Base-by-base conservation (phyloP, 2,113 vertebrate genomes). In the Brachyhypopomus gauderio region DNA sequence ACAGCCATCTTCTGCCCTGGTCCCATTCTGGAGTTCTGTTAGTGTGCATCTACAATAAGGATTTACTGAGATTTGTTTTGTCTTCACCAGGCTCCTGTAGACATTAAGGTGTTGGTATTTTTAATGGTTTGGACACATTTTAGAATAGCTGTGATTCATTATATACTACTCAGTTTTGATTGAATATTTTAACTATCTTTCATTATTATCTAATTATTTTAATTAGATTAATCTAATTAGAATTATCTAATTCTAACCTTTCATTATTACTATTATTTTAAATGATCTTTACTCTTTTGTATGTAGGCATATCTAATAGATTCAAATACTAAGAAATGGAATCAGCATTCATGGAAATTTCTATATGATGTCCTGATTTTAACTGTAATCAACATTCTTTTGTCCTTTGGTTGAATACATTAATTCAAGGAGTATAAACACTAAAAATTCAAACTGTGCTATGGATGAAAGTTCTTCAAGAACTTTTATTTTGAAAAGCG, bases 381-480 rank as follows among this genome's bases (percentile, higher is more conserved):
- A 67, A 16, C 64, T 70, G 36, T 70, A 70, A 70, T 8, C 20
- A 11, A 70, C 36, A 41, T 70, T 41, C 27, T 70, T 41, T 70
- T 70, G 9, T 22, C 36, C 7, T 70, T 70, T 70, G 34, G 2
- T 70, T 70, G 1, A 70, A 41, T 22, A 41, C 19, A 70, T 41
- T 41, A 41, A 70, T 70, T 70, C 19, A 70, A 70, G 7, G 38
- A 63, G 19, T 23, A 25, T 19, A 45, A 76, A 17, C 11, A 22
- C 36, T 63, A 63, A 64, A 19, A 5, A 22, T 64, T 77, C 64
- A 64, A 77, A 59, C 38, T 64, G 52, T 64, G 27, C 52, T 41
- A 60, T 27, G 75, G 60, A 77, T 77, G 38, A 77, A 77, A 52
- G 60, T 25, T 41, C 64, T 77, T 52, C 22, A 17, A 48, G 3